phyloP scores from a whole-genome alignment of 2,797 vertebrate genomes.

The Babyrousa celebensis region DNA sequence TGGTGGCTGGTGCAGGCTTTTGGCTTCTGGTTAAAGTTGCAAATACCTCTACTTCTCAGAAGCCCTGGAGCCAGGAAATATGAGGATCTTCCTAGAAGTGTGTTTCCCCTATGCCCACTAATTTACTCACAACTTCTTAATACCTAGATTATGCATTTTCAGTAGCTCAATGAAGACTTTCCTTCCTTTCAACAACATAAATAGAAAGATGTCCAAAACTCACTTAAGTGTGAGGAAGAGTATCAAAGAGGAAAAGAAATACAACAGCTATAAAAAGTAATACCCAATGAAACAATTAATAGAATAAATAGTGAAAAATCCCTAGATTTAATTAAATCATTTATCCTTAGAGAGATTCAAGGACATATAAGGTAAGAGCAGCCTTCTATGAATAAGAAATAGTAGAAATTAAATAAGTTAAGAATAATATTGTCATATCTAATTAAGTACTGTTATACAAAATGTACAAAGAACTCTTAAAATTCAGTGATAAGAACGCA shows the following conservation, averaged over 20 bases:
- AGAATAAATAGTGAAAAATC: slow-evolving; percentile 1
- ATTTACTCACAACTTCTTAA: not conserved
- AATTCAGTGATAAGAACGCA: not conserved
- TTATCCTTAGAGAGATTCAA: not conserved
- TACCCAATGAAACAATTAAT: not conserved
- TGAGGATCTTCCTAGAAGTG: not conserved
- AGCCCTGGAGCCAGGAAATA: not conserved
- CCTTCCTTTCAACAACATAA: slow-evolving; percentile 49
- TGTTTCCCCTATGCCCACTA: not conserved
- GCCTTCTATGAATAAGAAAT: not conserved
- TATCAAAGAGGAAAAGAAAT: not conserved
- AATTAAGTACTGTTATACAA: not conserved
- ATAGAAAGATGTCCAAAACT: not conserved
- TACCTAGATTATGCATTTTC: not conserved
- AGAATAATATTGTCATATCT: slow-evolving; percentile 3
- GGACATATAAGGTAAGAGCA: not conserved
- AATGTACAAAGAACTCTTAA: slow-evolving; percentile 37
- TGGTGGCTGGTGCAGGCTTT: not conserved
- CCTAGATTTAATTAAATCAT: not conserved
- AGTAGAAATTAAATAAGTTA: not conserved
- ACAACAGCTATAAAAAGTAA: not conserved
- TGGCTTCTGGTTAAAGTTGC: slow-evolving; percentile 40
- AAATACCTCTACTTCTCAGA: not conserved
- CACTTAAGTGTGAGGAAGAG: not conserved
- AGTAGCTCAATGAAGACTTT: slow-evolving; percentile 13